Base-by-base conservation (phyloP, 2,797 vertebrate genomes). In the Clangula hyemalis region DNA sequence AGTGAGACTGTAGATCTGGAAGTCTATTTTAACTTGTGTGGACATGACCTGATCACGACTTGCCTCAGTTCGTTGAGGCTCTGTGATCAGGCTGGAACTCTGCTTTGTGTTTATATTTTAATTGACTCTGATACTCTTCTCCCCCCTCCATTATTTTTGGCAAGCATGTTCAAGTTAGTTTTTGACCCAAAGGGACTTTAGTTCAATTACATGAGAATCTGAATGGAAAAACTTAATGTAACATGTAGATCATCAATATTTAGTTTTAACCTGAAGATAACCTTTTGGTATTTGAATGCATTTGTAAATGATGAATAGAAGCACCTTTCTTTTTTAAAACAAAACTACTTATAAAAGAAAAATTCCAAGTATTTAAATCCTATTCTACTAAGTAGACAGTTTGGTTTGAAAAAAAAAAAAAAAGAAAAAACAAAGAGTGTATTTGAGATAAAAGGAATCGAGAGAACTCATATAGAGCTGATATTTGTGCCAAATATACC, bases 11-110 rank as follows among this genome's bases (percentile, higher is more conserved):
- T 41, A n/a, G 5, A 6, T 75, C 69, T 70, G 32, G 10, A 38
- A 70, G 14, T 36, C 16, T 18, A 14, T 77, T 86, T 61, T 56
- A 54, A 72, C 19, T 21, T 4, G 0, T 36, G 39, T 69, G 19
- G 30, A 17, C 28, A 10, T 86, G 65, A 25, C 14, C 24, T 77
- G 32, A 10, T 17, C 39, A 84, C 36, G 58, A 30, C 12, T 57
- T 61, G 32, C 5, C 34, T 76, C 56, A 16, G 12, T 54, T 83
- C 24, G 4, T 10, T 58, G 51, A 2, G 27, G 45, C 21, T 62
- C 2, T 0, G 0, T 75, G 39, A 24, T 21, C 16, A 8, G 4
- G 6, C 4, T 91, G 45, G 34, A 80, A 39, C 32, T 4, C 71
- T 3, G 0, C 0, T 73, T 92, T 66, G 6, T 74, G 8, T 69